Evolutionary conservation across 2,113 vertebrate species (phyloP).

Genomic region (Cebidichthys violaceus): DNA sequence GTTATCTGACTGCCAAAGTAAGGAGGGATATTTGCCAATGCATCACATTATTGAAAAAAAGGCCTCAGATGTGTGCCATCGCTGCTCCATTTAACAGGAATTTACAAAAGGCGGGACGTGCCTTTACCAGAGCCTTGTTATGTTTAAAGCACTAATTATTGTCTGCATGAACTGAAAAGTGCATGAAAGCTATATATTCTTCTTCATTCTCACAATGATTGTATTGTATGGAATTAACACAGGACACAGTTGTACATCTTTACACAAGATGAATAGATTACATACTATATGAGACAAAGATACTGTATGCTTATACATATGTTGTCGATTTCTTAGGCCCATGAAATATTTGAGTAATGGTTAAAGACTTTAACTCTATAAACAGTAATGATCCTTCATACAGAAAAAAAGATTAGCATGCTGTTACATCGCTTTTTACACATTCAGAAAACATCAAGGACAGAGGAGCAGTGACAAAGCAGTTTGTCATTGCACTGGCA

Average conservation of each 20-base stretch:
- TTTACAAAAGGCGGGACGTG: conserved; percentile 25
- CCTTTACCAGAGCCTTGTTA: conserved; percentile 20
- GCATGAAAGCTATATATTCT: conserved; percentile 27
- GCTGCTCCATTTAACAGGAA: conserved; percentile 43
- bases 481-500: conserved; percentile 4
- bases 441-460: conserved; percentile 30
- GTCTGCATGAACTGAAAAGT: conserved; percentile 25
- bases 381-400: not conserved
- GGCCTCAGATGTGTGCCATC: conserved; percentile 34
- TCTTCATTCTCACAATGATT: not conserved
- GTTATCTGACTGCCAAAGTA: conserved; percentile 52
- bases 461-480: conserved; percentile 4
- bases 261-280: not conserved
- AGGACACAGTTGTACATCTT: not conserved
- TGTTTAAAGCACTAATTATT: conserved; percentile 46
- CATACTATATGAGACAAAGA: not conserved
- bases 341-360: not conserved
- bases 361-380: not conserved
- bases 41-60: conserved; percentile 22
- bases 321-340: not conserved
- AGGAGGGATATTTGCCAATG: conserved; percentile 40
- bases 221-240: not conserved
- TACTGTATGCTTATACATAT: not conserved
- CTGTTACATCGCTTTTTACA: conserved; percentile 23
- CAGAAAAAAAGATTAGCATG: not conserved